These are phyloP conservation scores for Cherax quadricarinatus DNA, from an alignment of 1,140 invertebrate genomes.

Conservation along the genomic window DNA sequence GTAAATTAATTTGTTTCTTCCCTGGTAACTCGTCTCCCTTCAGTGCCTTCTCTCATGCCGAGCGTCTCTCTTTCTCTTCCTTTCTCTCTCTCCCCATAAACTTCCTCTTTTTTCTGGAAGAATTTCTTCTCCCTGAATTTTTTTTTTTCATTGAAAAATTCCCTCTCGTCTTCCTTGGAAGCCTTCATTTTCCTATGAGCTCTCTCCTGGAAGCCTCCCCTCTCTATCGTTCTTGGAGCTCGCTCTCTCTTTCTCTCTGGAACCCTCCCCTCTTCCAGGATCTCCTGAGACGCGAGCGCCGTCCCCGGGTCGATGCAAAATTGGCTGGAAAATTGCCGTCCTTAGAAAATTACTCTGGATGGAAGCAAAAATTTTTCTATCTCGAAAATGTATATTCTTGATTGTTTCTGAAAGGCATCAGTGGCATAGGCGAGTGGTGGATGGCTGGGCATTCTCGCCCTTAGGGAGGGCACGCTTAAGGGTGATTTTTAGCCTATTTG, in stretches of 20 bases:
- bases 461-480: background rate
- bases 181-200: background rate
- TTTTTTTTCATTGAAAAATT: background rate
- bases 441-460: background rate
- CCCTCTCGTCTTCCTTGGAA: background rate
- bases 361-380: constrained; percentile 56
- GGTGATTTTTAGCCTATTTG: background rate
- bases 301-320: constrained; percentile 42
- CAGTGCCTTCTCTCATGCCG: background rate
- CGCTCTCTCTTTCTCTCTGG: background rate
- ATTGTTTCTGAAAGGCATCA: constrained; percentile 47
- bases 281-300: background rate
- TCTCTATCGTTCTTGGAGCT: background rate
- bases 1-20: too few species aligned
- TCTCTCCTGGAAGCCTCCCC: background rate
- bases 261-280: background rate
- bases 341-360: constrained; percentile 53
- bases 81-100: background rate
- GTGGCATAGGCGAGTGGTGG: background rate
- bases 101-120: background rate
- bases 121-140: background rate
- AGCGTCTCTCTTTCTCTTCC: background rate
- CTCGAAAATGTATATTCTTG: constrained; percentile 54
- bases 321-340: constrained; percentile 49
- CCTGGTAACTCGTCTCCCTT: background rate